phyloP scores from a whole-genome alignment of 2,888 invertebrate genomes.

The Hypsopygia costalis region DNA sequence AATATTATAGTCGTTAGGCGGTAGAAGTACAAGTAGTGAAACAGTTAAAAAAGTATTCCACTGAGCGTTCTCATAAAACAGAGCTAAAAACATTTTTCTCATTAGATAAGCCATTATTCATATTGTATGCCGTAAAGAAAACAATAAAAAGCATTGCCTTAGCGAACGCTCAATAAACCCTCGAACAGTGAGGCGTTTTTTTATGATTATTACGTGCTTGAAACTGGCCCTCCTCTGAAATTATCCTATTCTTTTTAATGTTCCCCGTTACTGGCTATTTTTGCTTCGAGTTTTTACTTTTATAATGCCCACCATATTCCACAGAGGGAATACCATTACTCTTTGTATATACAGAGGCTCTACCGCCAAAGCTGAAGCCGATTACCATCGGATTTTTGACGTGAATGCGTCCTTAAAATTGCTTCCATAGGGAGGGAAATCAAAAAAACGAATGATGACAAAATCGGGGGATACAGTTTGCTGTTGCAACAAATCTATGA shows the following conservation, averaged over 20 bases:
- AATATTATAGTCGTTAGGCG: no score
- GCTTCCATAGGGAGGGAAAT: no score
- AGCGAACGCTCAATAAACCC: constrained; percentile 27
- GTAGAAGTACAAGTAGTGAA: background rate
- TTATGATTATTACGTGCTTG: constrained; percentile 39
- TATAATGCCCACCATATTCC: constrained; percentile 19
- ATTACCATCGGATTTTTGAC: no score
- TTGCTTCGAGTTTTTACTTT: constrained; percentile 20
- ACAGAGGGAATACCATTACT: no score
- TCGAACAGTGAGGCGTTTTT: constrained; percentile 25
- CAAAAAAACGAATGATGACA: no score
- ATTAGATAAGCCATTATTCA: background rate
- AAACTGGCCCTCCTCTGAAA: constrained; percentile 27
- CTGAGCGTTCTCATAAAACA: background rate
- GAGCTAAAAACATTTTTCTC: background rate
- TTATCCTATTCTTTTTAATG: constrained; percentile 40
- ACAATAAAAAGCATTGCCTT: constrained; percentile 27
- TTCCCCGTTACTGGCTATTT: constrained; percentile 21
- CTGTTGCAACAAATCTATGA: no score
- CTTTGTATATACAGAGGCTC: no score
- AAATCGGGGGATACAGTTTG: no score
- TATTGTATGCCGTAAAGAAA: constrained; percentile 17
- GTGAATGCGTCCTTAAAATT: no score
- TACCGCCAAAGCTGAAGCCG: no score
- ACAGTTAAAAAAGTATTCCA: background rate